phyloP scores from a whole-genome alignment of 2,113 vertebrate genomes.

The Epinephelus fuscoguttatus region DNA sequence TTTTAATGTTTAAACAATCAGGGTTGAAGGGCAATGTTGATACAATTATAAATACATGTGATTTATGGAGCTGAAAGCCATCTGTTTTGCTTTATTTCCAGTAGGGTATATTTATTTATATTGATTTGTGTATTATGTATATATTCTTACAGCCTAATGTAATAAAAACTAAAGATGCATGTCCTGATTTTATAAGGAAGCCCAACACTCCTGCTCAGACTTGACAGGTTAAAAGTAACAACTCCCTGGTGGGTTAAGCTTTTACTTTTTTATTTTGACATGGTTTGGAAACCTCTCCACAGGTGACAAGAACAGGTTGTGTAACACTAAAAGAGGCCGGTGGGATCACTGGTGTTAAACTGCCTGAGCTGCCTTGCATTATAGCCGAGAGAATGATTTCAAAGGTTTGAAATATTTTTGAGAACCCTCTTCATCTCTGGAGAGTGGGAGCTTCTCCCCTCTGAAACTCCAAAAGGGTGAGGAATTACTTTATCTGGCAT shows the following conservation, averaged over 20 bases:
- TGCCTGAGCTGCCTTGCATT: slow-evolving; percentile 17
- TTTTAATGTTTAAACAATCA: not conserved
- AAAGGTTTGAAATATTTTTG: slow-evolving; percentile 33
- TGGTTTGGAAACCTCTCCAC: not conserved
- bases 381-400: not conserved
- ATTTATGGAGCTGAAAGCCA: not conserved
- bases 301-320: not conserved
- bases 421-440: slow-evolving; percentile 38
- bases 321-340: slow-evolving; percentile 13
- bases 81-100: not conserved
- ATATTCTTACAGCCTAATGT: not conserved
- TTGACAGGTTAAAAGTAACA: not conserved
- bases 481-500: not conserved
- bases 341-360: slow-evolving; percentile 19
- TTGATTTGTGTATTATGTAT: not conserved
- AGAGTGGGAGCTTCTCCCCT: not conserved
- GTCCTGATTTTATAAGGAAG: not conserved
- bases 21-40: not conserved
- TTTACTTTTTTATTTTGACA: not conserved
- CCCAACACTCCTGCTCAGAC: not conserved
- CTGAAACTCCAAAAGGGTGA: not conserved
- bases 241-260: not conserved
- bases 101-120: not conserved
- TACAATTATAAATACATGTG: not conserved
- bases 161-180: not conserved